These are phyloP conservation scores for Ceratina japonica DNA, from an alignment of 1,140 invertebrate genomes.

Conservation along the genomic window DNA sequence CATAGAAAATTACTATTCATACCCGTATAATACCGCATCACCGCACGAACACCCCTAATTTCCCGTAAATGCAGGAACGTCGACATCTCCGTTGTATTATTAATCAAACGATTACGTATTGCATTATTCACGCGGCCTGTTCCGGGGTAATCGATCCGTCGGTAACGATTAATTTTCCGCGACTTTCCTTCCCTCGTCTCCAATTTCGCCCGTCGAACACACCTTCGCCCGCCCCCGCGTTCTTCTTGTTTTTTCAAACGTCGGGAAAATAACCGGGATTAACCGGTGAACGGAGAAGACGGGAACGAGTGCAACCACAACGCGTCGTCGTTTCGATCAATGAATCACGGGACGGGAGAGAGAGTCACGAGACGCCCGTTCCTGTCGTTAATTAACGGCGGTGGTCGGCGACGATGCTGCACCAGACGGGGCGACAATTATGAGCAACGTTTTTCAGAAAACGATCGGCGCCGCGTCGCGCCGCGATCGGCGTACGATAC, in stretches of 20 bases:
- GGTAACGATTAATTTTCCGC: background rate
- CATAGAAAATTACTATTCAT: conserved; percentile 33
- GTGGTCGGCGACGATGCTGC: background rate
- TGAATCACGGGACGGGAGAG: background rate
- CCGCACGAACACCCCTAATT: conserved; percentile 12
- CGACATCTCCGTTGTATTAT: conserved; percentile 13
- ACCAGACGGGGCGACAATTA: conserved; percentile 19
- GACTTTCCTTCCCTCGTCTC: background rate
- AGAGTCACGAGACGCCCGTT: background rate
- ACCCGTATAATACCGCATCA: conserved; percentile 7
- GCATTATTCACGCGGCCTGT: conserved; percentile 22
- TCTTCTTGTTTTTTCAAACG: background rate
- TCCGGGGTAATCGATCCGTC: background rate
- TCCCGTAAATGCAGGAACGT: conserved; percentile 11
- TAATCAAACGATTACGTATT: conserved; percentile 29
- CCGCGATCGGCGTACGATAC: background rate
- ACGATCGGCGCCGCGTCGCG: conserved; percentile 2
- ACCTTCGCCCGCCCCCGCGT: background rate
- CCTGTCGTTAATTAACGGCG: conserved; percentile 16
- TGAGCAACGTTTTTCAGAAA: conserved; percentile 4
- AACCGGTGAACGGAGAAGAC: background rate
- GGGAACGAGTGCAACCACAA: background rate
- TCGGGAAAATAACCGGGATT: background rate
- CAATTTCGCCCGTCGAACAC: background rate
- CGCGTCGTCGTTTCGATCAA: background rate